Conservation (phyloP, 2,797 vertebrate species). For the Psittacula echo region DNA sequence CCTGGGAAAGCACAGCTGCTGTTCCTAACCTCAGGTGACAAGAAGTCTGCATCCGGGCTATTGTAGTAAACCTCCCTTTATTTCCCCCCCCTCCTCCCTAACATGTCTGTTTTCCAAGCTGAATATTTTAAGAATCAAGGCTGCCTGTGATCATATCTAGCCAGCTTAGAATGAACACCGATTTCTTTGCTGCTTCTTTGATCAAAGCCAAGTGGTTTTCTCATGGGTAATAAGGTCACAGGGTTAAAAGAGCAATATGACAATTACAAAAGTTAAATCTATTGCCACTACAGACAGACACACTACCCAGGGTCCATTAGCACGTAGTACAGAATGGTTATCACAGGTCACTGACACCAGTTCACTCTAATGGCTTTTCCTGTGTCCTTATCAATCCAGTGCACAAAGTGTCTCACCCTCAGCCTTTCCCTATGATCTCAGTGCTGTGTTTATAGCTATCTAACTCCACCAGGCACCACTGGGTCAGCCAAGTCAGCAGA, state of each 20-base stretch:
- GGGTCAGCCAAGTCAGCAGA: slow-evolving; percentile 65
- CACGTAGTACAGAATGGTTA: slow-evolving; percentile 69
- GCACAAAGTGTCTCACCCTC: slow-evolving; percentile 75
- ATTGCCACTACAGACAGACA: slow-evolving; percentile 39
- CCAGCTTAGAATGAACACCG: slow-evolving; percentile 20
- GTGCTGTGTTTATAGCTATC: slow-evolving; percentile 72
- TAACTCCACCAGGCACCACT: slow-evolving; percentile 69
- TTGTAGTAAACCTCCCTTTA: not conserved
- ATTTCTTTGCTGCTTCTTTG: slow-evolving; percentile 48
- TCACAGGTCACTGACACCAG: slow-evolving; percentile 61
- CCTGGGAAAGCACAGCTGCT: not conserved
- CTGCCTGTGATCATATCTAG: slow-evolving; percentile 41
- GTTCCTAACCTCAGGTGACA: not conserved
- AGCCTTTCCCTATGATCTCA: slow-evolving; percentile 72
- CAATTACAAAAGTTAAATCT: slow-evolving; percentile 64
- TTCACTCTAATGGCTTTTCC: slow-evolving; percentile 76
- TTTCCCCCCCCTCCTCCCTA: too few species aligned
- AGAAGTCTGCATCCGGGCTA: not conserved
- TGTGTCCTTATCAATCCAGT: slow-evolving; percentile 76
- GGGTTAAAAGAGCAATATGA: slow-evolving; percentile 70
- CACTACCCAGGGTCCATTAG: slow-evolving; percentile 60
- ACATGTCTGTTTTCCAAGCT: not conserved
- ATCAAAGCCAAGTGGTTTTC: slow-evolving; percentile 53
- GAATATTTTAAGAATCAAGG: not conserved
- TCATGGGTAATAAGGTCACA: slow-evolving; percentile 65